A percentile compares a stretch with the other conserved stretches of the same genome.
phyloP scores from a whole-genome alignment of 2,888 invertebrate species.

The Amphimallon solstitiale region DNA sequence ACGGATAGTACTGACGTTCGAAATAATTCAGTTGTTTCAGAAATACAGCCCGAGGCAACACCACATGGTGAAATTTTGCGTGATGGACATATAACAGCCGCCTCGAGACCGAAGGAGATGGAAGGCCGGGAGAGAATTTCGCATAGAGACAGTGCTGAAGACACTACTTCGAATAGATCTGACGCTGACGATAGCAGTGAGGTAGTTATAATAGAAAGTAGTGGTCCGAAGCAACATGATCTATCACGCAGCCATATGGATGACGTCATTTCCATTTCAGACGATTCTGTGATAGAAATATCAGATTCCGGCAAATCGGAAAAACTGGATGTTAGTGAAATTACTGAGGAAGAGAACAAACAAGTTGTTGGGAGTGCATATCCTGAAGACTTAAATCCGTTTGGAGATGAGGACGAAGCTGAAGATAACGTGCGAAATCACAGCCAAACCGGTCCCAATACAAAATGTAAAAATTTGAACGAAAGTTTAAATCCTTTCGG shows the following conservation, averaged over 20 bases:
- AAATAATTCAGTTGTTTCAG: slow-evolving; percentile 32
- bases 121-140: too few species aligned
- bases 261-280: slow-evolving; percentile 18
- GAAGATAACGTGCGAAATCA: slow-evolving; percentile 11
- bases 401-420: slow-evolving; percentile 69
- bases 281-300: slow-evolving; percentile 31
- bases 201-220: not conserved
- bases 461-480: slow-evolving; percentile 2
- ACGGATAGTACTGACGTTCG: slow-evolving; percentile 8
- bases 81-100: slow-evolving; percentile 22
- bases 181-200: slow-evolving; percentile 18
- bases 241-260: not conserved
- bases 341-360: slow-evolving; percentile 38
- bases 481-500: slow-evolving; percentile 36
- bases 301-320: slow-evolving; percentile 33
- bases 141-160: too few species aligned
- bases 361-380: slow-evolving; percentile 64
- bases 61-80: slow-evolving; percentile 24
- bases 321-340: not conserved
- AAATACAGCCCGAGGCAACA: slow-evolving; percentile 5
- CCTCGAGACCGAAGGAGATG: too few species aligned
- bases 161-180: too few species aligned
- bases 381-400: slow-evolving; percentile 86
- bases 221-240: not conserved
- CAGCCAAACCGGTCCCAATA: too few species aligned